Evolutionary conservation across 2,888 invertebrate genomes (phyloP), one percentile per base, ranked within the genome.

Genomic region (Drosophila stalkeri): DNA sequence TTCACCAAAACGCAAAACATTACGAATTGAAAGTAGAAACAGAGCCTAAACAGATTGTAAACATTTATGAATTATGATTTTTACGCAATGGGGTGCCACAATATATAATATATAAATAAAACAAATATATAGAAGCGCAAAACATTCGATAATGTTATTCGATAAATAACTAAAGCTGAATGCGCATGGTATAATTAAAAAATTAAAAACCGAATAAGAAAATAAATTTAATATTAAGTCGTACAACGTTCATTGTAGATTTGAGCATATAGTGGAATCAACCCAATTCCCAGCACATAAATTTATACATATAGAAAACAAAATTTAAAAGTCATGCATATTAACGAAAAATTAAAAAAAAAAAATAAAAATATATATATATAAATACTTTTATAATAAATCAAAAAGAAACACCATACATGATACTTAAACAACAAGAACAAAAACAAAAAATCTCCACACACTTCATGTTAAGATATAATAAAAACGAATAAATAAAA

Each of bases 381-480:
- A 82, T 54, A 77, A 80, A 78, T 74, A 85, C 72, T 85, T 84
- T 84, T 83, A 83, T 83, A 83, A 83, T 83, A 82, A 77, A 72
- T 71, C 23, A 47, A 84, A 51, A 52, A 44, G 39, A 37, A 60
- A 60, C 23, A n/a, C 37, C 44, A 52, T 72, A 72, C 67, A 81
- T 77, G 70, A 85, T 71, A 84, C 66, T 79, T 79, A 35, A 81
- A 72, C 44, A 65, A 72, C n/a, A 70, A 49, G 49, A 49, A 61
- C 9, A 41, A 47, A 20, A 44, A 33, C 1, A 51, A 14, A 49
- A 14, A 60, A 54, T 37, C 39, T 85, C 56, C 82, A 84, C 86
- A 74, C 85, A 87, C 75, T 85, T 84, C 87, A 84, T 85, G 85
- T 87, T 87, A 83, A 83, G 83, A 70, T 77, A 84, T 82, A 87